These are phyloP conservation scores for Chymomyza caudatula DNA, from an alignment of 2,888 invertebrate species.

Conservation along the genomic window DNA sequence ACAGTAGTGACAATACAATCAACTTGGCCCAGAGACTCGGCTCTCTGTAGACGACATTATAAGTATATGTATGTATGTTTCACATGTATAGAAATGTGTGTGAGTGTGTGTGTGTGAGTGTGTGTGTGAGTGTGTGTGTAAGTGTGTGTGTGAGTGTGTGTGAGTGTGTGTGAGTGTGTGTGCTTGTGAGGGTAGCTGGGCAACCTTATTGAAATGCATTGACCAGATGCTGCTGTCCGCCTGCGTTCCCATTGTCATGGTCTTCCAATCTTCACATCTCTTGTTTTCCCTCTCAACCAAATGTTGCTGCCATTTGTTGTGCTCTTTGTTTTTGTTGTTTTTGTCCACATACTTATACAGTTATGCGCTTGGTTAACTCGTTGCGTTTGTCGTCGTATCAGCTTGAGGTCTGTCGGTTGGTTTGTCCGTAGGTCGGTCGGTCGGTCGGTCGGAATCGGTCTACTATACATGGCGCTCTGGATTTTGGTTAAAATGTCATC, in stretches of 20 bases:
- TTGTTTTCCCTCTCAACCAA: background rate
- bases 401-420: background rate
- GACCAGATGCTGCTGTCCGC: constrained; percentile 37
- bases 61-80: background rate
- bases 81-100: too few relatives aligned
- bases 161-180: too few relatives aligned
- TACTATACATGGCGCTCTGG: constrained; percentile 11
- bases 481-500: constrained; percentile 25
- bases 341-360: constrained; percentile 57
- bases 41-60: background rate
- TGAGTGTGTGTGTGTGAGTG: background rate
- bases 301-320: background rate
- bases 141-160: background rate
- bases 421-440: background rate
- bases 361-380: constrained; percentile 64
- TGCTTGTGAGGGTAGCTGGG: background rate
- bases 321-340: constrained; percentile 26
- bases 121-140: too few relatives aligned
- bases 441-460: constrained; percentile 17
- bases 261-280: background rate
- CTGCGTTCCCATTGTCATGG: background rate
- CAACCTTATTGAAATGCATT: constrained; percentile 47
- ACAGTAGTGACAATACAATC: constrained; percentile 52
- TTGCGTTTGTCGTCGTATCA: constrained; percentile 33
- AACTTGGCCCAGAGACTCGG: constrained; percentile 31